phyloP scores from a whole-genome alignment of 2,888 invertebrate species.

The Noctua janthe region DNA sequence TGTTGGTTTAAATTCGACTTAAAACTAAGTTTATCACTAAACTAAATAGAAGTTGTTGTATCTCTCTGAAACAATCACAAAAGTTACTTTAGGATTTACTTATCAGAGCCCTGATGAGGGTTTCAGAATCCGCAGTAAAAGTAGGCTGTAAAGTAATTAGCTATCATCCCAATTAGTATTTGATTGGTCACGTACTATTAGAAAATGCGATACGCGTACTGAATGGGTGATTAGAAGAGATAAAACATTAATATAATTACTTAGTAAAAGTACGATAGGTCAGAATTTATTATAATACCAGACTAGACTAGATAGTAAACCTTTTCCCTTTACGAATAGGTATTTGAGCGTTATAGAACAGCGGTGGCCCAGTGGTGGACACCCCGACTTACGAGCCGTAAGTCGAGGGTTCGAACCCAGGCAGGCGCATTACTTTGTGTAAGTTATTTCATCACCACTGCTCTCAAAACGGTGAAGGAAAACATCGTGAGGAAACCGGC shows the following conservation, averaged over 20 bases:
- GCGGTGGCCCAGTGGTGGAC: too few species aligned
- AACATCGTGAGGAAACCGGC: too few species aligned
- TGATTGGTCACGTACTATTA: constrained; percentile 14
- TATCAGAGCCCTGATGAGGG: neutral
- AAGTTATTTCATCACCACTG: too few species aligned
- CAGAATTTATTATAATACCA: neutral
- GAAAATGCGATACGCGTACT: neutral
- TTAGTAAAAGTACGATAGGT: neutral
- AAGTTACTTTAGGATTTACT: neutral
- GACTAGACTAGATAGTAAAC: too few species aligned
- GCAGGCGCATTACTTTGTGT: too few species aligned
- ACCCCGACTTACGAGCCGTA: too few species aligned
- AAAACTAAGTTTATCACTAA: neutral
- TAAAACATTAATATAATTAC: constrained; percentile 14
- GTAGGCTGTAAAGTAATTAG: constrained; percentile 12
- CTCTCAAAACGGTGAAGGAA: too few species aligned
- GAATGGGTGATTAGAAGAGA: constrained; percentile 12
- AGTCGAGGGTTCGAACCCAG: too few species aligned
- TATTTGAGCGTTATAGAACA: neutral
- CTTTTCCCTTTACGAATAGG: neutral
- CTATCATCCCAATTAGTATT: constrained; percentile 26
- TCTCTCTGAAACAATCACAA: neutral
- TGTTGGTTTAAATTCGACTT: neutral
- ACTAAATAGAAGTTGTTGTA: neutral
- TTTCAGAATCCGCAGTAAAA: neutral